Base-by-base conservation (phyloP, 2,113 vertebrate genomes). In the Caranx melampygus region DNA sequence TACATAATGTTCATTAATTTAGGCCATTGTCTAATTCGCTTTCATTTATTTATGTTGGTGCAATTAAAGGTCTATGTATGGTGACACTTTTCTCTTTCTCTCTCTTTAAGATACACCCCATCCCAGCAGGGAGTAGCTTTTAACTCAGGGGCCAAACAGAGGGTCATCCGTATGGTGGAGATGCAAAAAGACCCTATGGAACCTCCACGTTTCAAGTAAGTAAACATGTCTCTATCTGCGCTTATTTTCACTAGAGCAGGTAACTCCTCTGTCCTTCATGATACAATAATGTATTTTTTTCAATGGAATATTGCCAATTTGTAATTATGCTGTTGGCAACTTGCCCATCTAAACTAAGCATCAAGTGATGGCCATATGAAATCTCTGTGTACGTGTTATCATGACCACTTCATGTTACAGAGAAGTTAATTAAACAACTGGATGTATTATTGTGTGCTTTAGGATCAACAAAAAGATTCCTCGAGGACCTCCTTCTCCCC, bases 151-250 rank as follows among this genome's bases (percentile, higher is more conserved):
- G 97, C 98, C 81, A 99, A 99, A 91, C 98, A 99, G 81, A 95
- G 98, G 71, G 98, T 99, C 81, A 99, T 99, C 91, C 96, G 97
- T 2, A 99, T 99, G 98, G 98, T 99, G 87, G 98, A 99, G 92
- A 99, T 99, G 98, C 98, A 99, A 89, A 99, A 98, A 86, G 97
- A 99, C 75, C 98, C 98, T 7, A 99, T 99, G 97, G 98, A 99
- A 59, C 98, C 98, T 14, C 97, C 98, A 72, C 95, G 98, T 44
- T 99, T 99, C 85, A 99, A 99, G 97, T 99, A 95, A 66, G 92
- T 84, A 44, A 76, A 78, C 20, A 26, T 47, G 4, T 61, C 37
- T 10, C 35, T 1, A 5, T 61, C 20, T 45, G 9, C n/a, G 4
- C 40, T 26, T 26, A 26, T 26, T 26, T 26, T 26, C 26, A 26